Percentiles rank a stretch among this genome's conserved stretches.
These are phyloP conservation scores for Ceratina japonica DNA, from an alignment of 1,140 invertebrate genomes.

Conservation along the genomic window DNA sequence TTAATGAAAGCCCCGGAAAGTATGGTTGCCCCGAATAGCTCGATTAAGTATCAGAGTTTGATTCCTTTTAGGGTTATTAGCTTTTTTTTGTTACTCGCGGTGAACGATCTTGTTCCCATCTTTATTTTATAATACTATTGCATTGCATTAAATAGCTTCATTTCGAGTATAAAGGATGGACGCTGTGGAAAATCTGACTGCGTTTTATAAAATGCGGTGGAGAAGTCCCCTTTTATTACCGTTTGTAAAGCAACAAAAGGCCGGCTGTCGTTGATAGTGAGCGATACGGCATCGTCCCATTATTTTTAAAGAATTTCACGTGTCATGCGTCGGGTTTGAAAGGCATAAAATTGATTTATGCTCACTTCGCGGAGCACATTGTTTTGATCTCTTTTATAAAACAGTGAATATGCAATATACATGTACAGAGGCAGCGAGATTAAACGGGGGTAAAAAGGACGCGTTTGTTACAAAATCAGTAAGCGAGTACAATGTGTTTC, in stretches of 20 bases:
- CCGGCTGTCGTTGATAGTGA: conserved; percentile 45
- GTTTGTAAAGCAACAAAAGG: conserved; percentile 36
- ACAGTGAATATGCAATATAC: neutral
- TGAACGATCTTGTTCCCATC: neutral
- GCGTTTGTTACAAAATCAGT: neutral
- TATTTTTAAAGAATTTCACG: conserved; percentile 59
- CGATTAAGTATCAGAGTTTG: neutral
- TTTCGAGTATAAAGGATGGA: neutral
- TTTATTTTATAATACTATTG: neutral
- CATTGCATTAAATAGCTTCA: neutral
- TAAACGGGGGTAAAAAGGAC: neutral
- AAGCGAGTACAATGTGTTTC: neutral
- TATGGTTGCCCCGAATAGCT: neutral
- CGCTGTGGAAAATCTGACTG: conserved; percentile 12
- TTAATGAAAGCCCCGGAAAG: neutral
- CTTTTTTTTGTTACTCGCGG: neutral
- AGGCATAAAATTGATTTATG: conserved; percentile 64
- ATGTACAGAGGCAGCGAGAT: neutral
- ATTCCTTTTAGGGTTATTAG: neutral
- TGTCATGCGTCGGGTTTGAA: conserved; percentile 56
- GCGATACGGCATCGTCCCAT: conserved; percentile 33
- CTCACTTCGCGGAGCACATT: conserved; percentile 50
- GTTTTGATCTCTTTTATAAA: conserved; percentile 28
- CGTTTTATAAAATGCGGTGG: neutral
- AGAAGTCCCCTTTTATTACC: conserved; percentile 6